These are phyloP conservation scores for Arge pagana DNA, from an alignment of 2,888 invertebrate genomes.

Conservation along the genomic window DNA sequence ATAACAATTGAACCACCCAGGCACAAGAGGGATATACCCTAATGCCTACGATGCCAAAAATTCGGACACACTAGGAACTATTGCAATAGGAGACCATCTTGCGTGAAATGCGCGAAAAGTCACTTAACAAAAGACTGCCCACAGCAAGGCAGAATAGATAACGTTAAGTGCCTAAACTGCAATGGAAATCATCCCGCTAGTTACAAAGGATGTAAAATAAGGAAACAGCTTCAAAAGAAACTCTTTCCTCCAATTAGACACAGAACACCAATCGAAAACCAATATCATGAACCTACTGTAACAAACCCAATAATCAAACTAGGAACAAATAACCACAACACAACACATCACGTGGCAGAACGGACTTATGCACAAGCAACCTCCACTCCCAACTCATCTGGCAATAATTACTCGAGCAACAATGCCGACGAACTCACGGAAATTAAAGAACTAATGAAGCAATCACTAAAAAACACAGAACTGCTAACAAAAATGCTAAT, in stretches of 20 bases:
- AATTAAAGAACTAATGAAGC: too few relatives aligned
- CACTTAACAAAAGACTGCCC: constrained; percentile 54
- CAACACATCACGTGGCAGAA: too few relatives aligned
- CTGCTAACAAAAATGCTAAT: too few relatives aligned
- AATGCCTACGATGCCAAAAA: constrained; percentile 58
- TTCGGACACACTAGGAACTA: constrained; percentile 58
- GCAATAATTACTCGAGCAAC: too few relatives aligned
- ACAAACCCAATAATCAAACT: too few relatives aligned
- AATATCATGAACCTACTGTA: too few relatives aligned
- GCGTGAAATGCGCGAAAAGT: constrained; percentile 58
- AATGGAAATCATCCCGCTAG: constrained; percentile 33
- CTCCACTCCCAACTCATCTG: too few relatives aligned
- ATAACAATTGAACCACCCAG: constrained; percentile 53
- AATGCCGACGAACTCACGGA: too few relatives aligned
- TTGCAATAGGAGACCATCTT: constrained; percentile 52
- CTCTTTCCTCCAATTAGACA: constrained; percentile 11
- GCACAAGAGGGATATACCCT: constrained; percentile 42
- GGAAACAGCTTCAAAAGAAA: constrained; percentile 26
- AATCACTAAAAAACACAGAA: too few relatives aligned
- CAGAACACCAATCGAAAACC: constrained; percentile 14
- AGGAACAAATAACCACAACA: too few relatives aligned
- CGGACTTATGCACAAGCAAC: too few relatives aligned
- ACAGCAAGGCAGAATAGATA: constrained; percentile 28
- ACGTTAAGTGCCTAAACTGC: constrained; percentile 32
- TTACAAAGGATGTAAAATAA: constrained; percentile 33